Evolutionary conservation across 2,888 invertebrate genomes (phyloP).

Genomic region (Plebejus argus): DNA sequence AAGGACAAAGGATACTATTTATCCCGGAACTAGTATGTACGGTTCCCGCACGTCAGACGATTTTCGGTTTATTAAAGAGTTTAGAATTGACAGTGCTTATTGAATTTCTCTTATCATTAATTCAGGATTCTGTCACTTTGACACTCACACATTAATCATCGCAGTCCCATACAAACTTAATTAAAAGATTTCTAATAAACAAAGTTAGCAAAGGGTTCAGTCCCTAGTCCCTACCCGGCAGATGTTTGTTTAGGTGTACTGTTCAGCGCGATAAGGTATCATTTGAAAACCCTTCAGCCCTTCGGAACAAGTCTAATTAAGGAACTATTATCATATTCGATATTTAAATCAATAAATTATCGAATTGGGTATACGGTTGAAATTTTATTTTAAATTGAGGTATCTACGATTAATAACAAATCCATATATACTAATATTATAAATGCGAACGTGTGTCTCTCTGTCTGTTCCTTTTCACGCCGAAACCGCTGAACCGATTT

Average conservation of each 20-base stretch:
- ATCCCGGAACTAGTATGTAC: too few species aligned
- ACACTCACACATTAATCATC: background rate
- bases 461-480: too few species aligned
- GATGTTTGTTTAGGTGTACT: constrained; percentile 26
- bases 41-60: too few species aligned
- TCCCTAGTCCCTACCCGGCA: constrained; percentile 6
- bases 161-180: constrained; percentile 4
- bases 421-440: too few species aligned
- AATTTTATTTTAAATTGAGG: background rate
- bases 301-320: background rate
- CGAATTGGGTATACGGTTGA: background rate
- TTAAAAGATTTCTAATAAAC: constrained; percentile 17
- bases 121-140: background rate
- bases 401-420: too few species aligned
- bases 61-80: too few species aligned
- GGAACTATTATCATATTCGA: background rate
- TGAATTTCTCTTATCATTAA: background rate
- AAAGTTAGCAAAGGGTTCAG: constrained; percentile 17
- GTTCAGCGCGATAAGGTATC: constrained; percentile 11
- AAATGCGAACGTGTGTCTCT: too few species aligned
- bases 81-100: too few species aligned
- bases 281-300: constrained; percentile 11
- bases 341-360: too few species aligned
- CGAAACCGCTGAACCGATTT: too few species aligned
- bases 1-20: too few species aligned